These are phyloP conservation scores for Bufo bufo DNA, from an alignment of 2,113 vertebrate genomes.

Conservation along the genomic window DNA sequence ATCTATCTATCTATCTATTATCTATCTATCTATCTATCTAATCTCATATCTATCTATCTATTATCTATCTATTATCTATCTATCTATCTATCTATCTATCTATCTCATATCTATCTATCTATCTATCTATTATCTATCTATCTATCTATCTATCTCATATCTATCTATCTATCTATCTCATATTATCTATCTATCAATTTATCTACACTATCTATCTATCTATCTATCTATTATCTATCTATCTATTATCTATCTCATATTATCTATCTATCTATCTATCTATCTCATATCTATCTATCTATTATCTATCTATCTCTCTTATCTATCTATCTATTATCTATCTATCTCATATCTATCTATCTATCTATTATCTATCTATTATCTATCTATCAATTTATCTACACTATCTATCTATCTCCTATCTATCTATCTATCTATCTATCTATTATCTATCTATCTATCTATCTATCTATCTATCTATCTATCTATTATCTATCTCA, in stretches of 20 bases:
- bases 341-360: background rate
- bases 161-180: background rate
- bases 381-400: background rate
- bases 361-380: too few relatives aligned
- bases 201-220: too few relatives aligned
- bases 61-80: background rate
- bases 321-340: too few relatives aligned
- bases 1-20: background rate
- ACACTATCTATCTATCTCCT: background rate
- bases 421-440: background rate
- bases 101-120: background rate
- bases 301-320: background rate
- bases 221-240: background rate
- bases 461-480: background rate
- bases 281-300: conserved; percentile 1
- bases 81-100: background rate
- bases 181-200: background rate
- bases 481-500: background rate
- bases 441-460: background rate
- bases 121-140: background rate
- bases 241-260: too few relatives aligned
- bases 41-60: background rate
- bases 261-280: background rate
- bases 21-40: too few relatives aligned
- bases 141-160: background rate